Conservation (phyloP, 2,797 vertebrate genomes). For the Lophotriccus pileatus region DNA sequence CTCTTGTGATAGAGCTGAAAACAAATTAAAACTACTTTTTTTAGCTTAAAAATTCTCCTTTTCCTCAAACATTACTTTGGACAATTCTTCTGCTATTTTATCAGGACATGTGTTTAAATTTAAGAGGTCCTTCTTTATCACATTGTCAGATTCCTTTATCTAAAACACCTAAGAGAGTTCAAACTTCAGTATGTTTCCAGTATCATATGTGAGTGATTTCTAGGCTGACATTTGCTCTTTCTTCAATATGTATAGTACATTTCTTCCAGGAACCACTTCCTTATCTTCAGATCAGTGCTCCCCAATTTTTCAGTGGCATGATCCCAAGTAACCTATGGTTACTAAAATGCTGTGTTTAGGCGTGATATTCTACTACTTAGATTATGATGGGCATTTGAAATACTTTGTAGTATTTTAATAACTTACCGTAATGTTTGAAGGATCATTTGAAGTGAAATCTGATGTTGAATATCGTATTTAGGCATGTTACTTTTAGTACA, state of each 20-base stretch:
- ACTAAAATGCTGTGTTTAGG: background rate
- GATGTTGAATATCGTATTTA: background rate
- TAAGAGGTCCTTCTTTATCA: background rate
- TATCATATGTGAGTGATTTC: background rate
- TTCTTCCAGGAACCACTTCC: background rate
- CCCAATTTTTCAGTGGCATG: background rate
- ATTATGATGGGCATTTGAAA: background rate
- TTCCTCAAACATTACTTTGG: background rate
- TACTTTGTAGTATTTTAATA: background rate
- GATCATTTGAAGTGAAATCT: background rate
- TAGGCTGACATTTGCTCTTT: background rate
- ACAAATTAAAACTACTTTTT: background rate
- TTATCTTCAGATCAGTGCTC: background rate
- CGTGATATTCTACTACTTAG: background rate
- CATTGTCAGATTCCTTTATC: background rate
- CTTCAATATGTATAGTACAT: background rate
- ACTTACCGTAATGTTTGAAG: background rate
- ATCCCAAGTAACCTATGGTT: background rate
- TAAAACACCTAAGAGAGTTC: background rate
- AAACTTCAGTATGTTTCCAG: background rate
- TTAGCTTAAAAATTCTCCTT: background rate
- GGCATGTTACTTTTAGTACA: background rate
- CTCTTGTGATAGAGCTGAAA: background rate
- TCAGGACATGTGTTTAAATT: background rate
- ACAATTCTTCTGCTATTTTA: background rate